Conservation (phyloP, 1,140 invertebrate genomes). For the Delia radicum region DNA sequence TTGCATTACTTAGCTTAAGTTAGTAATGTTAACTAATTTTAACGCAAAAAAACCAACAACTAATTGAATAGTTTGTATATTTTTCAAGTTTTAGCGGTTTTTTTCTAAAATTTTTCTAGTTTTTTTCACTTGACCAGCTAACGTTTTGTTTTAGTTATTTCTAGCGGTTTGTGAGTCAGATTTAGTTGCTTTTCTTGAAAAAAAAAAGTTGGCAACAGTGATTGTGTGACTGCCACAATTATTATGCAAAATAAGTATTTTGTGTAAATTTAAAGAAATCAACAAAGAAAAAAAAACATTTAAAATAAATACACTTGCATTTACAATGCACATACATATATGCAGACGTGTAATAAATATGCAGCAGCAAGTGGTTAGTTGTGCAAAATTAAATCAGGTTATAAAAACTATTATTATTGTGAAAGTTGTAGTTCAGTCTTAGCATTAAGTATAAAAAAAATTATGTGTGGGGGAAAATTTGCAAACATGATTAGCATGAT, state of each 20-base stretch:
- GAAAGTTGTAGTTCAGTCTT: constrained; percentile 9
- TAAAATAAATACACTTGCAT: not conserved
- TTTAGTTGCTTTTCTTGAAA: too few relatives aligned
- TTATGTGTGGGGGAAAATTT: not conserved
- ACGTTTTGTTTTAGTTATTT: too few relatives aligned
- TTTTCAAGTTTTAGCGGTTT: too few relatives aligned
- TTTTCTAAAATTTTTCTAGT: too few relatives aligned
- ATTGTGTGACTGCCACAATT: constrained; percentile 17
- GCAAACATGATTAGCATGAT: not conserved
- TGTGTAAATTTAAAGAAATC: not conserved
- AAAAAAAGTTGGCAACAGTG: too few relatives aligned
- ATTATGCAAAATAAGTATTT: constrained; percentile 18
- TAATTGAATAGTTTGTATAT: too few relatives aligned
- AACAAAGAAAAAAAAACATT: not conserved
- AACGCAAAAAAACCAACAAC: too few relatives aligned
- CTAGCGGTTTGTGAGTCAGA: too few relatives aligned
- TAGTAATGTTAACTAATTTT: too few relatives aligned
- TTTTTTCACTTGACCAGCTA: too few relatives aligned
- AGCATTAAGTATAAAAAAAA: not conserved
- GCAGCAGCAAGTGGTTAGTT: not conserved
- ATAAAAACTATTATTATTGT: constrained; percentile 17
- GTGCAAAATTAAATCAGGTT: constrained; percentile 24
- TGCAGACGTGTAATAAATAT: not conserved
- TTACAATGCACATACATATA: not conserved
- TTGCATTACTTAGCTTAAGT: too few relatives aligned